Base-by-base conservation (phyloP, 1,140 invertebrate species). In the Pogonomyrmex barbatus region DNA sequence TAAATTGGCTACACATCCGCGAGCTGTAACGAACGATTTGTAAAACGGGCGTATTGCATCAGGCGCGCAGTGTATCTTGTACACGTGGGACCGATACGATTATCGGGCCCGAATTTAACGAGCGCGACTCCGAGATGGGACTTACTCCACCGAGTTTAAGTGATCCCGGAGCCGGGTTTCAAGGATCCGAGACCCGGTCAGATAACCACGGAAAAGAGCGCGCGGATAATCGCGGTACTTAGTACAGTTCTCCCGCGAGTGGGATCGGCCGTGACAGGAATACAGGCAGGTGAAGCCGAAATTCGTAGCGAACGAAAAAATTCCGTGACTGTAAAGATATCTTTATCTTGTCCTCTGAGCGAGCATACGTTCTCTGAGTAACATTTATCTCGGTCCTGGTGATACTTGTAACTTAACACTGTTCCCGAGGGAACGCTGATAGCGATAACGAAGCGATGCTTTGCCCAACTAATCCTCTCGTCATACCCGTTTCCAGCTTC, bases 321-420 rank as follows among this genome's bases (percentile, higher is more conserved):
- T 39, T 6, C n/a, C 36, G 83, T 81, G 70, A 70, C 70, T 36
- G 62, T 68, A 82, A 90, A 91, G 90, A 89, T 91, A 87, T 54
- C 50, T 87, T 89, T 92, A 92, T 92, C 91, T 86, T 77, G 79
- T 84, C 84, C 90, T 70, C 82, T 87, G 91, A 86, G 71, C 85
- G 82, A 93, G 91, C 91, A 93, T 93, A 91, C 87, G 91, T 92
- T 77, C 89, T 24, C 71, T 91, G 86, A 91, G 90, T 91, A 87
- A 85, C 89, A 87, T 93, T 93, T 91, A 92, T 93, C 91, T 91
- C 88, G 54, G 75, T 70, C 78, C 58, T 70, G 86, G 88, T 91
- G 92, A 92, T 92, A 89, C 78, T 87, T 89, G 92, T 91, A 92
- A 92, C 92, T 91, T 89, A 91, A 92, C 92, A 90, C 92, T 92